Conservation (phyloP, 53 echinoderm and acorn worm genomes). For the Paracentrotus lividus region DNA sequence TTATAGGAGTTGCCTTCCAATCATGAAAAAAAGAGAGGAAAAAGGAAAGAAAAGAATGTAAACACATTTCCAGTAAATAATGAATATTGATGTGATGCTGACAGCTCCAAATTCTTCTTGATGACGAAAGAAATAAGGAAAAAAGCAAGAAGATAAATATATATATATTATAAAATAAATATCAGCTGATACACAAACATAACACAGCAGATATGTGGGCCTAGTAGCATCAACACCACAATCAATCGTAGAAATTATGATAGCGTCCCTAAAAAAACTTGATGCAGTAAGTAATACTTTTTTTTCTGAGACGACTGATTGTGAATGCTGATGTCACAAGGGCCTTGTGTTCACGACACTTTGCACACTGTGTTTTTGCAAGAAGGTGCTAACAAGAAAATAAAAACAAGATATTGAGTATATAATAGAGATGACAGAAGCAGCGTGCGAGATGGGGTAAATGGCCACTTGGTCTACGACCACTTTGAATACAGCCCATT, state of each 20-base stretch:
- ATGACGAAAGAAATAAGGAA: not conserved
- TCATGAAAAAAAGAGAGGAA: too few species aligned
- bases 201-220: slow-evolving; percentile 13
- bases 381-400: slow-evolving; percentile 6
- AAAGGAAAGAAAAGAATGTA: too few species aligned
- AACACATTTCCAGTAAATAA: not conserved
- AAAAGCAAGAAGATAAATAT: slow-evolving; percentile 2
- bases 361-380: slow-evolving; percentile 41
- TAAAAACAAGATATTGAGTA: not conserved
- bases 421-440: slow-evolving; percentile 8
- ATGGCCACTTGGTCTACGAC: too few species aligned
- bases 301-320: not conserved
- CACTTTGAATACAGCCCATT: too few species aligned
- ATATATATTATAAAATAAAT: slow-evolving; percentile 10
- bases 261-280: not conserved
- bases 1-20: too few species aligned
- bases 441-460: too few species aligned
- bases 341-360: slow-evolving; percentile 7
- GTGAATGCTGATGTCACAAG: slow-evolving; percentile 3
- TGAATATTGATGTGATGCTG: not conserved
- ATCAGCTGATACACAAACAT: slow-evolving; percentile 35
- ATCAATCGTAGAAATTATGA: not conserved
- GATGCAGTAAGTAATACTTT: too few species aligned
- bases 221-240: not conserved
- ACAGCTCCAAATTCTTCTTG: not conserved